These are phyloP conservation scores for Agrochola macilenta DNA, from an alignment of 2,888 invertebrate species.

Conservation along the genomic window DNA sequence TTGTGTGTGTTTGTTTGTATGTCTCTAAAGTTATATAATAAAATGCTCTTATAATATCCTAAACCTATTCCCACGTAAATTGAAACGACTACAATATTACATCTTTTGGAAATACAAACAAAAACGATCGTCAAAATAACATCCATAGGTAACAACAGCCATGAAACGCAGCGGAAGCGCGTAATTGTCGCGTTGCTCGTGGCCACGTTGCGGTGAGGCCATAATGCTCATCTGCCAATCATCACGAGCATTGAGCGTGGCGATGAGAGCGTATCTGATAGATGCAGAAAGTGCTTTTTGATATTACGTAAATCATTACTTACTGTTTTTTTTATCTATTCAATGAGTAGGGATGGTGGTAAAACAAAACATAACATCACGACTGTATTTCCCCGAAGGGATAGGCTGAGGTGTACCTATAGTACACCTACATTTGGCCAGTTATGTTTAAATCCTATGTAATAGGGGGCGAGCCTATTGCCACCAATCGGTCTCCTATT, in stretches of 20 bases:
- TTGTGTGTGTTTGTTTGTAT: not conserved
- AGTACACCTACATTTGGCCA: too few species aligned
- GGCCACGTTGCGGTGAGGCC: conserved; percentile 57
- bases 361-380: not conserved
- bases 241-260: conserved; percentile 66
- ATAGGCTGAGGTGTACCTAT: too few species aligned
- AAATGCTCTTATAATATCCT: not conserved
- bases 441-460: too few species aligned
- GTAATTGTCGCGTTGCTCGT: conserved; percentile 62
- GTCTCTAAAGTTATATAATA: not conserved
- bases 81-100: not conserved
- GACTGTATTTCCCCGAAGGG: too few species aligned
- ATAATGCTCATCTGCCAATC: conserved; percentile 75
- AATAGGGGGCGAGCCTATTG: too few species aligned
- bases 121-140: not conserved
- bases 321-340: not conserved
- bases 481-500: too few species aligned
- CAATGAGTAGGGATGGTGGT: not conserved
- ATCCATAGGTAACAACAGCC: conserved; percentile 17
- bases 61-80: not conserved
- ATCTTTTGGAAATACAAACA: not conserved
- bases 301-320: conserved; percentile 17
- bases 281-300: conserved; percentile 26
- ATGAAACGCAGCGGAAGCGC: conserved; percentile 40
- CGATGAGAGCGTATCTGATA: conserved; percentile 63